Percentiles rank a stretch among this genome's conserved stretches.
These are phyloP conservation scores for Trachymyrmex cornetzi DNA, from an alignment of 1,140 invertebrate species.

Conservation along the genomic window DNA sequence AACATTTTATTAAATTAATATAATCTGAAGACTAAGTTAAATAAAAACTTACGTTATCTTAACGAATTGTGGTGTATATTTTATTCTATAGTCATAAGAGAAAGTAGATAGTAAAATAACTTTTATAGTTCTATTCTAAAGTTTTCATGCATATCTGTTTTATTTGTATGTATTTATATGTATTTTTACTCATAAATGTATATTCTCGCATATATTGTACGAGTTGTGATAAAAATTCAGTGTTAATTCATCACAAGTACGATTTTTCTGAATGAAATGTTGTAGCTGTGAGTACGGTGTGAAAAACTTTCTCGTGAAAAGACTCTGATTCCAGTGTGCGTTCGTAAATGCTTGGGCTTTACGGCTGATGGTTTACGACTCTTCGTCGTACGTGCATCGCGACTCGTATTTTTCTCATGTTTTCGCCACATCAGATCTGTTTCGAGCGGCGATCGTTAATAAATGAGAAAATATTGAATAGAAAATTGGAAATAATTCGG, in stretches of 20 bases:
- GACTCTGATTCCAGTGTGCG: conserved; percentile 13
- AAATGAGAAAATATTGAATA: conserved; percentile 9
- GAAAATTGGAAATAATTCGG: conserved; percentile 6
- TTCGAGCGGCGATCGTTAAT: conserved; percentile 26
- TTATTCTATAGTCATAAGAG: neutral
- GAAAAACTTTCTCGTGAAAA: conserved; percentile 31
- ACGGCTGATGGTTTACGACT: conserved; percentile 58
- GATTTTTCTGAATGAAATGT: neutral
- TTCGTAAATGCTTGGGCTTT: conserved; percentile 58
- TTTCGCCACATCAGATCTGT: neutral
- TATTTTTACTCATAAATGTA: neutral
- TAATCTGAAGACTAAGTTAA: neutral
- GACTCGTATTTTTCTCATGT: conserved; percentile 50
- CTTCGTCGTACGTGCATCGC: conserved; percentile 22
- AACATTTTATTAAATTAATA: conserved; percentile 12
- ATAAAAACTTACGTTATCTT: neutral
- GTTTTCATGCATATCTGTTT: too few relatives aligned
- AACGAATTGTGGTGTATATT: neutral
- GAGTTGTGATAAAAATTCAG: conserved; percentile 5
- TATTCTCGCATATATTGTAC: neutral
- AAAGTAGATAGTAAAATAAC: neutral
- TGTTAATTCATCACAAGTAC: conserved; percentile 9
- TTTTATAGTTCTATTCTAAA: neutral
- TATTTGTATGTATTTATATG: neutral
- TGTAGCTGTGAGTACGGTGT: neutral